phyloP scores from a whole-genome alignment of 2,113 vertebrate species.

The Pelecanus crispus region DNA sequence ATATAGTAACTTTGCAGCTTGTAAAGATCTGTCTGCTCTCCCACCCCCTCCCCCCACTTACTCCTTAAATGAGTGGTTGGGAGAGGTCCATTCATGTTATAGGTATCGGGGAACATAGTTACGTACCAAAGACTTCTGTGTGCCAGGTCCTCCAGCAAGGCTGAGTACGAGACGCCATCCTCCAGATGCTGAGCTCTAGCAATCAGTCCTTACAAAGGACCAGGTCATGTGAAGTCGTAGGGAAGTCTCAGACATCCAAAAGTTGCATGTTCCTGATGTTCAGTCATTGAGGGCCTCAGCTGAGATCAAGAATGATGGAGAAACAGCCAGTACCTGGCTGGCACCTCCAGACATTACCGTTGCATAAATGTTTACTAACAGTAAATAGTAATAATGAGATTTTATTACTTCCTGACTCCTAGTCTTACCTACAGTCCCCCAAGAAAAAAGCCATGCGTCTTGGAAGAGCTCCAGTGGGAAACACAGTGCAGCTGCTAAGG shows the following conservation, averaged over 20 bases:
- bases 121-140: neutral
- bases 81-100: neutral
- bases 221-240: fast-evolving
- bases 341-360: neutral
- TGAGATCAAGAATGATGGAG: neutral
- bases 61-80: neutral
- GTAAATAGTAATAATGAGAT: conserved; percentile 31
- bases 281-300: neutral
- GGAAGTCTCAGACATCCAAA: neutral
- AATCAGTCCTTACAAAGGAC: neutral
- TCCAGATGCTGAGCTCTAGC: neutral
- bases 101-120: fast-evolving
- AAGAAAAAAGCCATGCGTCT: neutral
- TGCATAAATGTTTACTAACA: conserved; percentile 23
- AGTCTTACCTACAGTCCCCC: conserved; percentile 21
- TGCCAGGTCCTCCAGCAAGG: neutral
- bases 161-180: neutral
- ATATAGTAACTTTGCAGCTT: conserved; percentile 49
- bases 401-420: conserved; percentile 51
- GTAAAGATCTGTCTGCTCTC: conserved; percentile 28
- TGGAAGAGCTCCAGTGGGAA: conserved; percentile 50
- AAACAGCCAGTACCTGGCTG: neutral
- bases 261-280: neutral
- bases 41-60: neutral
- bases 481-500: neutral